Conservation (phyloP, 2,113 vertebrate genomes). For the Oncorhynchus nerka region DNA sequence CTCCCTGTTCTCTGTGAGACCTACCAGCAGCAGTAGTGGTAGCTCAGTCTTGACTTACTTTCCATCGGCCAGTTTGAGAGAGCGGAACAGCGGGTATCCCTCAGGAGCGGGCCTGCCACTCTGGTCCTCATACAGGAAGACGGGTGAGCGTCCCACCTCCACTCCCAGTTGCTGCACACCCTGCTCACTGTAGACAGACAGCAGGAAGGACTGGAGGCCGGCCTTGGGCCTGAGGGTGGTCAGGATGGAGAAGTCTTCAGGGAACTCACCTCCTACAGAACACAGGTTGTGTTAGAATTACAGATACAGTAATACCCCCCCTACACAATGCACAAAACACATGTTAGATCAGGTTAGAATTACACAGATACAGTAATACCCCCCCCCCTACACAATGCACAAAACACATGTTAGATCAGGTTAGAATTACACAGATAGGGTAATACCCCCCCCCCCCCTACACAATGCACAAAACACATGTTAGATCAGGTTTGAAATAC, state of each 20-base stretch:
- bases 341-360: no score
- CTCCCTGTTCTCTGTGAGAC: neutral
- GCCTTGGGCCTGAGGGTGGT: constrained; percentile 91
- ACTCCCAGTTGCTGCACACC: constrained; percentile 93
- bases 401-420: no score
- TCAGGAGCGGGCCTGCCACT: constrained; percentile 88
- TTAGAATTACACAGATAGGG: no score
- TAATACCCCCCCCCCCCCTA: no score
- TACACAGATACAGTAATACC: no score
- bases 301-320: no score
- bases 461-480: no score
- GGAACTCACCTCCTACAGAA: constrained; percentile 83
- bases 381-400: no score
- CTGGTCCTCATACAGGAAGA: constrained; percentile 96
- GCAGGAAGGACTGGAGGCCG: constrained; percentile 90
- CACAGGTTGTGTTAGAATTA: neutral
- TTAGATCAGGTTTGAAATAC: no score
- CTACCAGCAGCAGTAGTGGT: neutral
- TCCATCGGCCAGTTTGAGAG: constrained; percentile 91
- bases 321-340: no score
- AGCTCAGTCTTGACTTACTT: constrained; percentile 80
- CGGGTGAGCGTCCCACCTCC: constrained; percentile 92
- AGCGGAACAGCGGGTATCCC: constrained; percentile 91
- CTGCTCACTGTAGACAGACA: constrained; percentile 91
- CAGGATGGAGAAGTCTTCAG: constrained; percentile 97